A percentile compares a stretch with the other conserved stretches of the same genome.
These are phyloP conservation scores for Cyrtorhinus lividipennis DNA, from an alignment of 1,140 invertebrate species.

Conservation along the genomic window DNA sequence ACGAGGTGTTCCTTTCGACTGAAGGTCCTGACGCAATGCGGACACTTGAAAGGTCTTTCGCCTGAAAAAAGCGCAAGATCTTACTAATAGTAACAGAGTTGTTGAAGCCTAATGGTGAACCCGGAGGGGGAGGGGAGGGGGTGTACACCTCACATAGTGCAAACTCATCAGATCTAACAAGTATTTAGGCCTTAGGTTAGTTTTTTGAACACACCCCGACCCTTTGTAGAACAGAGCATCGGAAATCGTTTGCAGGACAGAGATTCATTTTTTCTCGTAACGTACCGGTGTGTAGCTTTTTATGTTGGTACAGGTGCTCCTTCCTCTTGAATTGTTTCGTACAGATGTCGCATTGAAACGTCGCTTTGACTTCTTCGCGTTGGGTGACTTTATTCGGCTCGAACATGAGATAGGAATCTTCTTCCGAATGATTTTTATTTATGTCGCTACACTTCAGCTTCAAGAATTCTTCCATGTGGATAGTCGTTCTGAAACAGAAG, in stretches of 20 bases:
- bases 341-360: conserved; percentile 37
- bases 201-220: no score
- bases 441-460: conserved; percentile 24
- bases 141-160: no score
- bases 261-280: no score
- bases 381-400: background rate
- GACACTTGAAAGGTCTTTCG: conserved; percentile 53
- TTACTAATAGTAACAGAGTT: background rate
- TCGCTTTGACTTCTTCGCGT: background rate
- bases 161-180: background rate
- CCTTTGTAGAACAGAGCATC: no score
- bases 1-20: conserved; percentile 56
- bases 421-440: conserved; percentile 6
- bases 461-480: conserved; percentile 28
- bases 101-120: no score
- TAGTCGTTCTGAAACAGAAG: conserved; percentile 22
- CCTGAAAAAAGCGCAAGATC: conserved; percentile 37
- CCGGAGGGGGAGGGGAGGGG: background rate
- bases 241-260: no score
- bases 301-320: conserved; percentile 45
- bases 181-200: no score
- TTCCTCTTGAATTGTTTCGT: conserved; percentile 42
- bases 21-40: conserved; percentile 53
- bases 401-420: background rate
- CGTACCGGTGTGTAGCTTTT: conserved; percentile 47